Base-by-base conservation (phyloP, 2,888 invertebrate species). In the Parnassius orleans region DNA sequence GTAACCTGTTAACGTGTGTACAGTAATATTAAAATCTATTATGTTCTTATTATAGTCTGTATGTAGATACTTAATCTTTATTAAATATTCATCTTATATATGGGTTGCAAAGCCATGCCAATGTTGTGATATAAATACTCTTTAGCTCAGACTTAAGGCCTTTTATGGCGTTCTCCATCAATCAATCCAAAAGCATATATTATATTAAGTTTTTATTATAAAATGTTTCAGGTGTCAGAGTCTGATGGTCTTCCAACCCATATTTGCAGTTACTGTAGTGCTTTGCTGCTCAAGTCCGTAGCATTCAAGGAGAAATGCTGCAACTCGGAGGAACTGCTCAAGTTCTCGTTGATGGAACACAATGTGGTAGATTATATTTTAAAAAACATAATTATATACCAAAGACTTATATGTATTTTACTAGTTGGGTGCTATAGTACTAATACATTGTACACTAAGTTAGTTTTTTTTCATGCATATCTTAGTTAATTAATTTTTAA, bases 181-280 rank as follows among this genome's bases (percentile, higher is more conserved):
- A 9, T 14, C 2, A 15, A 10, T 0, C 5, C 15, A 10, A 10
- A 9, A 9, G 50, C 10, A 15, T 3, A 14, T 9, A 7, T 3
- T 1, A 10, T 7, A 9, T 15, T n/a, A n/a, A n/a, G n/a, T n/a
- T n/a, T n/a, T n/a, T n/a, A n/a, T n/a, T n/a, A n/a, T n/a, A n/a
- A 50, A 15, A 10, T 53, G 2, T 65, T 75, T 2, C 72, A 84
- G 80, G 57, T 76, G 3, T 61, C 69, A 1, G 42, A 50, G 1
- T 9, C 67, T 0, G 79, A 81, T 14, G 62, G 69, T 0, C 65
- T 78, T 0, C 81, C 83, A 0, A 73, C 78, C 3, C 70, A 79
- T 14, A 57, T 83, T 0, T 87, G 89, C 68, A 70, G 66, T 1
- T 79, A 70, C 65, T 88, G 88, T 65, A 67, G 75, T 0, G 58